Evolutionary conservation across 2,797 vertebrate genomes (phyloP).

Genomic region (Artibeus lituratus): DNA sequence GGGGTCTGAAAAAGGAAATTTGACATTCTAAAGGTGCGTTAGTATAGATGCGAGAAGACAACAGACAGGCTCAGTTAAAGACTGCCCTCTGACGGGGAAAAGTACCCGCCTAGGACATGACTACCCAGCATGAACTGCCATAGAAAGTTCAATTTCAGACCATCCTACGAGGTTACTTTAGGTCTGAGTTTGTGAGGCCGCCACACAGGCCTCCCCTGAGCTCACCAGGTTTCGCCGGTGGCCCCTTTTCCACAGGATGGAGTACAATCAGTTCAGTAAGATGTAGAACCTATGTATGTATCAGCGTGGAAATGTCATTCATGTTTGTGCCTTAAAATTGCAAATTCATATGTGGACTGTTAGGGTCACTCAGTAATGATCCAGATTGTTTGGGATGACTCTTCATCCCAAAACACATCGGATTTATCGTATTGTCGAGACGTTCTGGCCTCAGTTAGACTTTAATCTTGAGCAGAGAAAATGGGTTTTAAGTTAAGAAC

Average conservation of each 20-base stretch:
- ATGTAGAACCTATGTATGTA: accelerated
- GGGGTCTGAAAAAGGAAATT: background rate
- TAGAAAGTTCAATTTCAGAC: background rate
- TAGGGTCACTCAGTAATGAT: background rate
- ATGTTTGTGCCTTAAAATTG: background rate
- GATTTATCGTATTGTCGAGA: background rate
- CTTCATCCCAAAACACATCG: background rate
- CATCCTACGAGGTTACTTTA: background rate
- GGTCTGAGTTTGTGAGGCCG: background rate
- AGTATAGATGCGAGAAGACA: background rate
- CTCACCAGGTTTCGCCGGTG: too few species aligned
- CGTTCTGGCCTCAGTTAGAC: background rate
- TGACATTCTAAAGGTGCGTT: background rate
- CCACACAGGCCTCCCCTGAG: too few species aligned
- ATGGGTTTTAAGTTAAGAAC: background rate
- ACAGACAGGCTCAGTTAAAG: background rate
- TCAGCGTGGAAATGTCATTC: background rate
- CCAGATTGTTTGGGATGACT: background rate
- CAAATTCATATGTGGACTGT: background rate
- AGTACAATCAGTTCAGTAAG: background rate
- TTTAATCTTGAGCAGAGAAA: background rate
- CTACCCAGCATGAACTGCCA: background rate
- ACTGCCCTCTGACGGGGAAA: background rate
- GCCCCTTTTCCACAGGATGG: background rate
- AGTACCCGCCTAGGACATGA: background rate